phyloP scores from a whole-genome alignment of 1,140 invertebrate genomes.

The Diabrotica virgifera region DNA sequence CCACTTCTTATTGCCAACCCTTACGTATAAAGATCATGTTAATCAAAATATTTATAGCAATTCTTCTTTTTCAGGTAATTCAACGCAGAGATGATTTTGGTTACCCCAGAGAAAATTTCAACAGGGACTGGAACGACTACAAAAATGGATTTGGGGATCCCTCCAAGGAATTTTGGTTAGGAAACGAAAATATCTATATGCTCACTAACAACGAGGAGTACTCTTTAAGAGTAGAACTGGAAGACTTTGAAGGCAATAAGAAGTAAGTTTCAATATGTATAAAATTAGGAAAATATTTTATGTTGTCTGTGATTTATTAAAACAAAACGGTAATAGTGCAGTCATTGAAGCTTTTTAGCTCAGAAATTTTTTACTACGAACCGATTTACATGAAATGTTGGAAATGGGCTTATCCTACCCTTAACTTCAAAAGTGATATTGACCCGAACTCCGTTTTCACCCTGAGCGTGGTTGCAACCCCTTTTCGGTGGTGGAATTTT shows the following conservation, averaged over 20 bases:
- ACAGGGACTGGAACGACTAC: conserved; percentile 93
- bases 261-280: conserved; percentile 60
- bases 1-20: too few species aligned
- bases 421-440: too few species aligned
- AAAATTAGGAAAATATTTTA: not conserved
- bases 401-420: too few species aligned
- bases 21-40: too few species aligned
- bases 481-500: too few species aligned
- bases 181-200: conserved; percentile 93
- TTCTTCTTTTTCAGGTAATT: conserved; percentile 64
- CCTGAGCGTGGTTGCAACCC: too few species aligned
- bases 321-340: too few species aligned
- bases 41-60: not conserved
- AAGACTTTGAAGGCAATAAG: conserved; percentile 91
- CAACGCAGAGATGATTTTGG: conserved; percentile 85
- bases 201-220: conserved; percentile 94
- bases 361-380: too few species aligned
- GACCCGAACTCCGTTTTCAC: too few species aligned
- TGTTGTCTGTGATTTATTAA: too few species aligned
- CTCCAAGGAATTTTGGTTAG: conserved; percentile 87
- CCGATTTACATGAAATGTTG: too few species aligned
- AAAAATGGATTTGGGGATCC: conserved; percentile 93
- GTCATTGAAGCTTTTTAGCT: too few species aligned
- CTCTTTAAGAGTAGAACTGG: conserved; percentile 81
- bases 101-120: conserved; percentile 86